Evolutionary conservation across 2,113 vertebrate genomes (phyloP).

Genomic region (Pongo abelii): DNA sequence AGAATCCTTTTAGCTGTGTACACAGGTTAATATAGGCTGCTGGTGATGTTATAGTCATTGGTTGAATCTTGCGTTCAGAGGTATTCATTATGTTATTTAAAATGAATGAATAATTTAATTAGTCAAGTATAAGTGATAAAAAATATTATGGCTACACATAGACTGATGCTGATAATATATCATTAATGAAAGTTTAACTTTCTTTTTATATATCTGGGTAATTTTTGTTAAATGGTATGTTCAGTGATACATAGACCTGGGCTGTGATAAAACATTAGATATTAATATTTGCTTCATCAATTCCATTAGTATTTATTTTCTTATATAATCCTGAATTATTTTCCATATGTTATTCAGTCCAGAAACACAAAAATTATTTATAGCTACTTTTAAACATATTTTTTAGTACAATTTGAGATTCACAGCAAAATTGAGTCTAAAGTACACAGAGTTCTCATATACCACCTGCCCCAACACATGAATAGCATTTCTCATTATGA

Average conservation of each 20-base stretch:
- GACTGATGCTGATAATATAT: not conserved
- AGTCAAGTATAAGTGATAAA: not conserved
- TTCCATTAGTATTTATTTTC: not conserved
- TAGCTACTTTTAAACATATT: not conserved
- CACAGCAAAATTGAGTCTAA: not conserved
- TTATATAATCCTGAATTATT: not conserved
- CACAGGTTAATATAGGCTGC: not conserved
- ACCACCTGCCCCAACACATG: not conserved
- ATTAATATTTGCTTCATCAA: not conserved
- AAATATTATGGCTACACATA: not conserved
- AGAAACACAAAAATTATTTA: not conserved
- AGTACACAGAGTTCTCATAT: not conserved
- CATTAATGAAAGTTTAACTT: not conserved
- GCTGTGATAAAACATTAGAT: not conserved
- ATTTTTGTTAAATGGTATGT: not conserved
- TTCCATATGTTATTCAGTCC: not conserved
- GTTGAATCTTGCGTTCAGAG: not conserved
- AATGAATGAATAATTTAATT: not conserved
- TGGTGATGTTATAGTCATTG: not conserved
- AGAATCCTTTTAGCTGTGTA: not conserved
- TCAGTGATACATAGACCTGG: not conserved
- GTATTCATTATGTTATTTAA: not conserved
- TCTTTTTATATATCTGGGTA: not conserved
- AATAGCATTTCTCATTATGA: not conserved
- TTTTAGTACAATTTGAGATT: not conserved